Conservation (phyloP, 2,888 invertebrate genomes). For the Tetramorium bicarinatum region DNA sequence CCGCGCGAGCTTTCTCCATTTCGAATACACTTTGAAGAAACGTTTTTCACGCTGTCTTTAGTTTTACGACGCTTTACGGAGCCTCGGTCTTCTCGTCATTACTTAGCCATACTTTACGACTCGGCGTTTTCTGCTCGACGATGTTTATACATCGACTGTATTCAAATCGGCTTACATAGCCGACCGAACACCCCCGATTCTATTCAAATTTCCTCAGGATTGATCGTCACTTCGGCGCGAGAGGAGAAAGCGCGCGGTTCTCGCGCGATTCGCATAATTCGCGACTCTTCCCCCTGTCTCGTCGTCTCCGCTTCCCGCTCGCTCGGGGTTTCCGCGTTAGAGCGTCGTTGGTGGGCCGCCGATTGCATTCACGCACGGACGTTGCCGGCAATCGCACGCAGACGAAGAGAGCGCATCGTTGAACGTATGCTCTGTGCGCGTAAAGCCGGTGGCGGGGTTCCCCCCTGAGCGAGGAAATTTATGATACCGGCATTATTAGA, state of each 20-base stretch:
- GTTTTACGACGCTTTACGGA: constrained; percentile 1
- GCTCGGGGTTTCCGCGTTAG: constrained; percentile 39
- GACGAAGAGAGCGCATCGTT: constrained; percentile 29
- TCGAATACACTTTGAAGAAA: background rate
- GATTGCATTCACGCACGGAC: constrained; percentile 19
- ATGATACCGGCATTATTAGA: constrained; percentile 51
- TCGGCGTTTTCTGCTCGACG: background rate
- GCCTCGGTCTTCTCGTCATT: background rate
- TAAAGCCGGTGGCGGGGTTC: constrained; percentile 48
- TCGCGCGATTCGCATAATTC: constrained; percentile 70
- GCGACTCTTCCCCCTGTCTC: constrained; percentile 61
- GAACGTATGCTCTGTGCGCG: constrained; percentile 48
- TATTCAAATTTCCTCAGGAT: constrained; percentile 51
- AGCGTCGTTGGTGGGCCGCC: constrained; percentile 69
- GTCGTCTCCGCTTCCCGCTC: constrained; percentile 10
- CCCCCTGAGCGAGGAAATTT: constrained; percentile 34
- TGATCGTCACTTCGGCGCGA: constrained; percentile 30
- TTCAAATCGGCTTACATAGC: constrained; percentile 38
- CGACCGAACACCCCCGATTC: constrained; percentile 29
- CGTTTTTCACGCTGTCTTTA: background rate
- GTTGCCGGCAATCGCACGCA: constrained; percentile 11
- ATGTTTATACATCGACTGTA: constrained; percentile 35
- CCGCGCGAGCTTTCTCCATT: background rate
- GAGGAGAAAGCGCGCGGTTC: constrained; percentile 60
- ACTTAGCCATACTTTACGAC: constrained; percentile 21